Percentiles rank a stretch among this genome's conserved stretches.
Conservation (phyloP, 2,797 vertebrate genomes). For the Epinephelus malabaricus region DNA sequence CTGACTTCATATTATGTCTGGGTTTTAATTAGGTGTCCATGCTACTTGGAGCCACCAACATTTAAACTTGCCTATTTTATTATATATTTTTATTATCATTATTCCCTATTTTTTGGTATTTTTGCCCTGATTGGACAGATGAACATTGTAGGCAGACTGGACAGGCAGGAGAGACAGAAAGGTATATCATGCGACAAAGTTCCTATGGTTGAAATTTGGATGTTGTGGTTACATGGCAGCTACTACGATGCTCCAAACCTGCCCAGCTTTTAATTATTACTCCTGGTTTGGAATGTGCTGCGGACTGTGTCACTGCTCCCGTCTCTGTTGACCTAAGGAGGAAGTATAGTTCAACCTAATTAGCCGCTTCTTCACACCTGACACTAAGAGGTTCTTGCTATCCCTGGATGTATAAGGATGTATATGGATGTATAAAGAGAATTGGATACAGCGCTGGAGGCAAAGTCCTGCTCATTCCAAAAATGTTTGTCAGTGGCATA, state of each 20-base stretch:
- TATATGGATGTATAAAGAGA: too few species aligned
- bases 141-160: neutral
- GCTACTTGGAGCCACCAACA: neutral
- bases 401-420: too few species aligned
- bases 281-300: neutral
- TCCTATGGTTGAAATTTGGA: neutral
- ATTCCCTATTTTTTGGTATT: too few species aligned
- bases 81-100: too few species aligned
- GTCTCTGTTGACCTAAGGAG: neutral
- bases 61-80: neutral
- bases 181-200: too few species aligned
- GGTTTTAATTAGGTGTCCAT: neutral
- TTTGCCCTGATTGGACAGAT: neutral
- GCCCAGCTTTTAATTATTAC: neutral
- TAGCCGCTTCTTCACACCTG: neutral
- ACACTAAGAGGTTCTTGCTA: constrained; percentile 4
- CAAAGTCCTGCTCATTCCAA: too few species aligned
- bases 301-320: neutral
- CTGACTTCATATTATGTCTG: neutral
- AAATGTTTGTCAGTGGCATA: too few species aligned
- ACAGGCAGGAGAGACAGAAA: neutral
- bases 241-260: neutral
- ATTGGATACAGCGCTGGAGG: too few species aligned
- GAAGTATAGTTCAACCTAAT: neutral
- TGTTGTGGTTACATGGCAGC: neutral